These are phyloP conservation scores for Apodemia duryi DNA, from an alignment of 2,888 invertebrate genomes.

Conservation along the genomic window DNA sequence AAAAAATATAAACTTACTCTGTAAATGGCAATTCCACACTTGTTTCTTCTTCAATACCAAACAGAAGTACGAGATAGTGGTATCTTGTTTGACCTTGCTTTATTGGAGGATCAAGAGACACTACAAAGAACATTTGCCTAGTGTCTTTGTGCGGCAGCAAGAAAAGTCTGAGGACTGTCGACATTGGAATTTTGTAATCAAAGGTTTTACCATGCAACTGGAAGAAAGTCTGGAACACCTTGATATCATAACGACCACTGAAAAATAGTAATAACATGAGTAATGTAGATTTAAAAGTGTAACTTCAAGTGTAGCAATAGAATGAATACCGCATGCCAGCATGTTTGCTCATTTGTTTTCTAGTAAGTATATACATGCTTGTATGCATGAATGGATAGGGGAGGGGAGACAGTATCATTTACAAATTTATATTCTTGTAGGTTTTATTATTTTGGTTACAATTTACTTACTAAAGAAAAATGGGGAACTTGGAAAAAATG, in stretches of 20 bases:
- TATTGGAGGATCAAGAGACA: constrained; percentile 98
- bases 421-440: too few species aligned
- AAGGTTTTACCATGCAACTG: constrained; percentile 96
- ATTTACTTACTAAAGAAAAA: too few species aligned
- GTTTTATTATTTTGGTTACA: too few species aligned
- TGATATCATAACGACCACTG: constrained; percentile 98
- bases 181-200: constrained; percentile 99
- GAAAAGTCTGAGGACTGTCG: constrained; percentile 96
- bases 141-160: constrained; percentile 97
- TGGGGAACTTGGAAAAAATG: too few species aligned
- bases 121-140: constrained; percentile 99
- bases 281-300: too few species aligned
- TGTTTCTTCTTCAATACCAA: constrained; percentile 96
- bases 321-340: too few species aligned
- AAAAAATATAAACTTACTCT: constrained; percentile 82
- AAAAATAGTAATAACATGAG: constrained; percentile 38
- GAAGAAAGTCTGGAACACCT: constrained; percentile 87
- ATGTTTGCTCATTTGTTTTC: too few species aligned
- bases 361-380: too few species aligned
- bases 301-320: too few species aligned
- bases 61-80: constrained; percentile 95
- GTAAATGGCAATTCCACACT: constrained; percentile 94
- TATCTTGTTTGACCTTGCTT: constrained; percentile 99
- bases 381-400: too few species aligned
- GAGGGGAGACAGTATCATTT: too few species aligned